These are phyloP conservation scores for Minunthozetes semirufus DNA, from an alignment of 2,888 invertebrate genomes.

Conservation along the genomic window DNA sequence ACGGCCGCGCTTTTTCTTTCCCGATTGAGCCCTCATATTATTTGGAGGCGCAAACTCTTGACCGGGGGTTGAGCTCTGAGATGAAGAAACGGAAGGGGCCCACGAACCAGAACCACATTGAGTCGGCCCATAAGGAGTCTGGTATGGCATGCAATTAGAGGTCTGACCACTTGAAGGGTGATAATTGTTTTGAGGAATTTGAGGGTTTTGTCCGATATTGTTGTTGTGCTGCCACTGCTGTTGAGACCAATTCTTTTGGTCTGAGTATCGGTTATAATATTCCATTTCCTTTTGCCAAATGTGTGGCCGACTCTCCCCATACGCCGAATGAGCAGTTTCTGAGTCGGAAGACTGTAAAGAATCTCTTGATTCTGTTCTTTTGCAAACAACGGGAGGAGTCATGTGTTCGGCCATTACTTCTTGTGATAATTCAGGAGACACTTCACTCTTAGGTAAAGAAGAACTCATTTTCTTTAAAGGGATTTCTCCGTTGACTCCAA, in stretches of 20 bases:
- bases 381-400: background rate
- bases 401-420: background rate
- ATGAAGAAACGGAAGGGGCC: background rate
- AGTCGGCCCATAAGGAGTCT: background rate
- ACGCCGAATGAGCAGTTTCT: constrained; percentile 6
- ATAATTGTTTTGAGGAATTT: constrained; percentile 11
- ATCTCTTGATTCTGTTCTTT: constrained; percentile 24
- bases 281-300: constrained; percentile 14
- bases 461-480: background rate
- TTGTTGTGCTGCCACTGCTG: constrained; percentile 16
- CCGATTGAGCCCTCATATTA: background rate
- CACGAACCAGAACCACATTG: constrained; percentile 9
- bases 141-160: background rate
- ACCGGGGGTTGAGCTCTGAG: background rate
- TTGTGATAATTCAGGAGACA: background rate
- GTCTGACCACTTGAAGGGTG: background rate
- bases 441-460: background rate
- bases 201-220: background rate
- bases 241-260: constrained; percentile 15
- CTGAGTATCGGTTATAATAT: background rate
- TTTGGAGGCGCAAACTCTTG: constrained; percentile 9
- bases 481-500: background rate
- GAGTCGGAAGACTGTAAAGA: constrained; percentile 30
- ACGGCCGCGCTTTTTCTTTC: constrained; percentile 43
- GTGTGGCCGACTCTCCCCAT: background rate